phyloP scores from a whole-genome alignment of 2,888 invertebrate genomes.

The Strigamia transsilvanica region DNA sequence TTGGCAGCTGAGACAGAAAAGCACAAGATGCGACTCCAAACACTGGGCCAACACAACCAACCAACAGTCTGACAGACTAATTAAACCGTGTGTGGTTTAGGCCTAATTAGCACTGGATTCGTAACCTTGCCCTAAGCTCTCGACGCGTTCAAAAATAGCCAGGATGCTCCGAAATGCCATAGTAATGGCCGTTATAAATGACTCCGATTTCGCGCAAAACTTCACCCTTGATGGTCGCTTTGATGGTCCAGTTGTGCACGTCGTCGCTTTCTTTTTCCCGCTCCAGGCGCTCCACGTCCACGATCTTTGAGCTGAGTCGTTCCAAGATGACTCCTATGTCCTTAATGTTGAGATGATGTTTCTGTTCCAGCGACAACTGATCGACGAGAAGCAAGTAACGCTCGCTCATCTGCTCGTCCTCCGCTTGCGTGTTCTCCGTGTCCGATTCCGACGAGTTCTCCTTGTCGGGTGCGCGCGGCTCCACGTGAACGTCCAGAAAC shows the following conservation, averaged over 20 bases:
- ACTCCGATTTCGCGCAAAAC: conserved; percentile 89
- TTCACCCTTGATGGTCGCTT: conserved; percentile 91
- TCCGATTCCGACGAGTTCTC: conserved; percentile 80
- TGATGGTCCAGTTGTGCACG: conserved; percentile 96
- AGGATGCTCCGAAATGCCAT: conserved; percentile 93
- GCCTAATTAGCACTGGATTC: conserved; percentile 32
- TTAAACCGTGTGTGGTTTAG: conserved; percentile 21
- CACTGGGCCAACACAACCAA: conserved; percentile 32
- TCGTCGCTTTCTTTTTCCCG: conserved; percentile 92
- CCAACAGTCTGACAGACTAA: conserved; percentile 3
- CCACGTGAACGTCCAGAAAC: conserved; percentile 79
- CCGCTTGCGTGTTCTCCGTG: conserved; percentile 91
- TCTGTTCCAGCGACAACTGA: conserved; percentile 90
- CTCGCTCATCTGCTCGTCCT: conserved; percentile 78
- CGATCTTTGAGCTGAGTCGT: conserved; percentile 88
- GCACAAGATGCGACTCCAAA: conserved; percentile 35
- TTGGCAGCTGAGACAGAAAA: conserved; percentile 38
- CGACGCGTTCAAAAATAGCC: conserved; percentile 70
- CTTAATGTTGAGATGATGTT: conserved; percentile 89
- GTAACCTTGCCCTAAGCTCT: conserved; percentile 15
- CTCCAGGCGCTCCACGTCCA: conserved; percentile 91
- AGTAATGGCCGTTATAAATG: conserved; percentile 94
- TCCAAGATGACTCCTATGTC: conserved; percentile 95
- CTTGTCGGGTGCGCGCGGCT: conserved; percentile 58
- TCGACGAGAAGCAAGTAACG: conserved; percentile 92